A percentile compares a stretch with the other conserved stretches of the same genome.
Conservation (phyloP, 2,888 invertebrate genomes). For the Rhabditoides inermis region DNA sequence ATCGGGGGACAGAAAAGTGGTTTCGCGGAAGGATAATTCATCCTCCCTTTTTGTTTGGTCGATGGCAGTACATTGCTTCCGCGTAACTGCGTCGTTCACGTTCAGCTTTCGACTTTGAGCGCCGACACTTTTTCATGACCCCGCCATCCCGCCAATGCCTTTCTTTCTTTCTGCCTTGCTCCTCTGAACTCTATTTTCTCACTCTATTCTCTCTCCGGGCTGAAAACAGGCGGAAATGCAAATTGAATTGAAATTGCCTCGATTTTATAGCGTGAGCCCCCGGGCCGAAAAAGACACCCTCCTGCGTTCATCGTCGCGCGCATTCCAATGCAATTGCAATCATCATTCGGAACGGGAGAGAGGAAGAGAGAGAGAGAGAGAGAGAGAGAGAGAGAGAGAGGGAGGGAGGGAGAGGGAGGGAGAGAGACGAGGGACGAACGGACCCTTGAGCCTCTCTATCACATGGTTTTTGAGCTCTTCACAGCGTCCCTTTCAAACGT, state of each 20-base stretch:
- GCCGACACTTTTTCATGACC: no score
- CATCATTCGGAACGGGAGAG: neutral
- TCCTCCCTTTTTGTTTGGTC: no score
- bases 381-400: neutral
- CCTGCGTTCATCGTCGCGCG: neutral
- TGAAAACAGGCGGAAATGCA: neutral
- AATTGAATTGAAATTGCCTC: conserved; percentile 4
- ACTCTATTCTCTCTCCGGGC: no score
- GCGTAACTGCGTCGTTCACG: no score
- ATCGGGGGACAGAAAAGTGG: no score
- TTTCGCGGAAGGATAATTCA: no score
- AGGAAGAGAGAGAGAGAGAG: neutral
- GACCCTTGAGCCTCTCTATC: neutral
- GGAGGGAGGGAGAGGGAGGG: neutral
- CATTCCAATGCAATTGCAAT: neutral
- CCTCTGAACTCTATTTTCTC: no score
- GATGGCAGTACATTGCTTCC: no score
- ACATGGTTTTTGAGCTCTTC: neutral
- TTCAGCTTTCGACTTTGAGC: no score
- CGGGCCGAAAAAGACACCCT: conserved; percentile 2
- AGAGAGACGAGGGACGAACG: neutral
- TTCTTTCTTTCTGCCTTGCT: no score
- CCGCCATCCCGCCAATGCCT: no score
- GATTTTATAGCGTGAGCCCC: conserved; percentile 7
- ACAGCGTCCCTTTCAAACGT: neutral